These are phyloP conservation scores for Rhodophaea formosa DNA, from an alignment of 2,888 invertebrate genomes.

Conservation along the genomic window DNA sequence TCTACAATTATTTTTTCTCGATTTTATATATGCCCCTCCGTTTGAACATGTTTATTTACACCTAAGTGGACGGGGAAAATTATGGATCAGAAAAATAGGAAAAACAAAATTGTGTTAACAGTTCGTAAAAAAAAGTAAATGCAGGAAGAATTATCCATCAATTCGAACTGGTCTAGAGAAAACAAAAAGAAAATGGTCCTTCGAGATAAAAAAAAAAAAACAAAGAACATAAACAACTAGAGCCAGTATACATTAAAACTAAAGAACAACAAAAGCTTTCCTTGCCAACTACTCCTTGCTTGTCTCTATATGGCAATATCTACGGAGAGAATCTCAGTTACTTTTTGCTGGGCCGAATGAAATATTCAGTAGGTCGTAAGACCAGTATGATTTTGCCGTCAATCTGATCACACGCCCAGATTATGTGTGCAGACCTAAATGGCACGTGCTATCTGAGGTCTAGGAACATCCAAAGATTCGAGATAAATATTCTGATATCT, in stretches of 20 bases:
- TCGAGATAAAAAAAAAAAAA: background rate
- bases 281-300: too few species aligned
- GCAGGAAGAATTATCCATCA: background rate
- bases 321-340: slow-evolving; percentile 32
- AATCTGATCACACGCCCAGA: slow-evolving; percentile 35
- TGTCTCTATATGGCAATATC: slow-evolving; percentile 34
- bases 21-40: too few species aligned
- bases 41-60: too few species aligned
- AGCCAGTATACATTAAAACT: slow-evolving; percentile 7
- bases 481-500: too few species aligned
- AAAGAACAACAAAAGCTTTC: slow-evolving; percentile 17
- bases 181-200: background rate
- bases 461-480: slow-evolving; percentile 19
- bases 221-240: slow-evolving; percentile 13
- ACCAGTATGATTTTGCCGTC: slow-evolving; percentile 44
- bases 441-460: slow-evolving; percentile 38
- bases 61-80: too few species aligned
- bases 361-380: slow-evolving; percentile 39
- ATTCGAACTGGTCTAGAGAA: background rate
- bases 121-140: background rate
- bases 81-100: too few species aligned
- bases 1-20: too few species aligned
- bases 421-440: slow-evolving; percentile 38
- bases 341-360: slow-evolving; percentile 36
- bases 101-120: too few species aligned